Evolutionary conservation across 2,888 invertebrate genomes (phyloP), one percentile per base, ranked within the genome.

Genomic region (Rosalia funebris): DNA sequence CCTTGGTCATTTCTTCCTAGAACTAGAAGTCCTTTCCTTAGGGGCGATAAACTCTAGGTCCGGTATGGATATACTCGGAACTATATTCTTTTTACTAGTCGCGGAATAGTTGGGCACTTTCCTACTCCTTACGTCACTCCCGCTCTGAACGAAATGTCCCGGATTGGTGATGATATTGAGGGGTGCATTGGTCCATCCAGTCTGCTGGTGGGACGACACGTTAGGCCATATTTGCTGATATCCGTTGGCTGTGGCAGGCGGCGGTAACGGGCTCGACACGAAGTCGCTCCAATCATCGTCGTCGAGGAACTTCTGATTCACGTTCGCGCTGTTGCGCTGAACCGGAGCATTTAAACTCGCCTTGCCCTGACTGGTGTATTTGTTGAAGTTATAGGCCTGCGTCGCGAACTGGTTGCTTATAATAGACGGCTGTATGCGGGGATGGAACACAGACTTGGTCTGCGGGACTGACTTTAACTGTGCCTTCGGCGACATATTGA

Each of bases 211-310:
- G n/a, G n/a, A n/a, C n/a, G n/a, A n/a, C n/a, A n/a, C n/a, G n/a
- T n/a, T n/a, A n/a, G n/a, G n/a, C n/a, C n/a, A n/a, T n/a, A n/a
- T n/a, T n/a, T 34, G 45, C 20, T 62, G 64, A 15, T 57, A 61
- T 0, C 66, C 66, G 19, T 68, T 66, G 1, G 47, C 17, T 63
- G 47, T 11, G 47, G 42, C 44, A 63, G 47, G 39, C 12, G 69
- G 57, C 1, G 62, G 65, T 34, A 83, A 80, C 7, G 80, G 79
- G 69, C 82, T 83, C n/a, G 84, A 85, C 2, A 85, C 83, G 74
- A 85, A 86, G 69, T 86, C 85, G 1, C 83, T 83, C 85, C 85
- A 86, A 65, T 86, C 85, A 57, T 84, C 85, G 17, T 85, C 85
- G 32, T 80, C 79, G 47, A 42, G 41, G 45, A 20, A 42, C 39